Base-by-base conservation (phyloP, 2,113 vertebrate genomes). In the Fregata magnificens region DNA sequence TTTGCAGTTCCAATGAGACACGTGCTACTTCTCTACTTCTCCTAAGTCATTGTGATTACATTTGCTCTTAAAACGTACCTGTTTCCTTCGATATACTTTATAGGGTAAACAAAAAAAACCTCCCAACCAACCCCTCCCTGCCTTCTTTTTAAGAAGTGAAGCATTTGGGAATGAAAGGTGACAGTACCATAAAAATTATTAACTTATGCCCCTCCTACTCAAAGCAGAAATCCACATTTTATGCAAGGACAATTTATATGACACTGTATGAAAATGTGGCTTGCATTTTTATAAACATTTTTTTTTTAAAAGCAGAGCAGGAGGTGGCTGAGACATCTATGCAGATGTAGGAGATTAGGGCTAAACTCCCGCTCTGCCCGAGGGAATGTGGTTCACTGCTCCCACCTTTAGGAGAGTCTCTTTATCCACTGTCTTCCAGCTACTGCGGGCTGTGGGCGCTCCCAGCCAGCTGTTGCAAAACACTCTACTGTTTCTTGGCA, bases 391-490 rank as follows among this genome's bases (percentile, higher is more conserved):
- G 67, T 91, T 65, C 31, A 25, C 26, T 67, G 56, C 67, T 92
- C 80, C 16, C 72, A 36, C 17, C 56, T 84, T 91, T 76, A 7
- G 42, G 52, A 84, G 13, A 50, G 10, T 36, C 28, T 81, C 42
- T 79, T 34, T 66, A 84, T n/a, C 22, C 42, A 66, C 49, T 73
- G 20, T 45, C 50, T 92, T 86, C 66, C 90, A 88, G 72, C n/a
- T 94, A 34, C 45, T 58, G 59, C 69, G 67, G 58, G 62, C 45
- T 13, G 34, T 29, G 36, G 56, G 72, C n/a, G 77, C 59, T 94
- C 50, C 61, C 83, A 86, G 77, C 17, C 91, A 89, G 76, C 83
- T 91, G 83, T 78, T 92, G 63, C 80, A 86, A 93, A 96, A 83
- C 45, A 38, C 74, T 86, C 8, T 4, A 66, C 40, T 81, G 4